These are phyloP conservation scores for Leptoteleia sp. DNA, from an alignment of 1,140 invertebrate species.

Conservation along the genomic window DNA sequence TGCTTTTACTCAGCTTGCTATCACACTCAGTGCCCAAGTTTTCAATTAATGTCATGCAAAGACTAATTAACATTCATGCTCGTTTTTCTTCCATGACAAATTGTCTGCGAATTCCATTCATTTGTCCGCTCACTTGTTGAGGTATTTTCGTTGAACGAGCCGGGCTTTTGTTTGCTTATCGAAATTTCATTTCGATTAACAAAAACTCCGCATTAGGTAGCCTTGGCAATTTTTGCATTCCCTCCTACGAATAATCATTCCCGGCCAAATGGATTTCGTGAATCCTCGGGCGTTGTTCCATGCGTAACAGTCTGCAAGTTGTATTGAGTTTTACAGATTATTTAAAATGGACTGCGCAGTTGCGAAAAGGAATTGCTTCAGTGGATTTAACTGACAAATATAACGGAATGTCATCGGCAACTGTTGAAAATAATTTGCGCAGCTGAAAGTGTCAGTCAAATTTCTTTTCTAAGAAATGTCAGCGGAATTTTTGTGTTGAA, in stretches of 20 bases:
- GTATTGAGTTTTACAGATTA: slow-evolving; percentile 29
- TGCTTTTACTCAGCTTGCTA: slow-evolving; percentile 67
- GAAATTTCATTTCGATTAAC: slow-evolving; percentile 22
- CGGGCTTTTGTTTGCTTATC: slow-evolving; percentile 9
- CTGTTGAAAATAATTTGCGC: no score
- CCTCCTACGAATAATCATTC: slow-evolving; percentile 7
- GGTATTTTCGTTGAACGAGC: slow-evolving; percentile 16
- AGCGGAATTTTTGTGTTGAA: no score
- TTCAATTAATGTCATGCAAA: slow-evolving; percentile 60
- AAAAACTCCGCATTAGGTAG: no score
- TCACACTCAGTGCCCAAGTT: slow-evolving; percentile 54
- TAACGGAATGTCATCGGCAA: no score
- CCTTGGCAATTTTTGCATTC: no score
- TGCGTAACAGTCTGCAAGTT: slow-evolving; percentile 6
- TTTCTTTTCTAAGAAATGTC: no score
- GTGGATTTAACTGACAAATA: no score
- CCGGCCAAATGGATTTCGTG: background rate
- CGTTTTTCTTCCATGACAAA: slow-evolving; percentile 48
- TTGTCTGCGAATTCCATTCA: slow-evolving; percentile 37
- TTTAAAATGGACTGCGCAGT: slow-evolving; percentile 12
- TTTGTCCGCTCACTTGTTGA: slow-evolving; percentile 45
- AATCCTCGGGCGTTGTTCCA: slow-evolving; percentile 5
- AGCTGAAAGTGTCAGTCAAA: no score
- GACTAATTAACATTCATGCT: slow-evolving; percentile 57
- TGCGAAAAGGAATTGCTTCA: no score